A percentile compares a stretch with the other conserved stretches of the same genome.
phyloP scores from a whole-genome alignment of 1,140 invertebrate species.

The Zaprionus camerounensis region DNA sequence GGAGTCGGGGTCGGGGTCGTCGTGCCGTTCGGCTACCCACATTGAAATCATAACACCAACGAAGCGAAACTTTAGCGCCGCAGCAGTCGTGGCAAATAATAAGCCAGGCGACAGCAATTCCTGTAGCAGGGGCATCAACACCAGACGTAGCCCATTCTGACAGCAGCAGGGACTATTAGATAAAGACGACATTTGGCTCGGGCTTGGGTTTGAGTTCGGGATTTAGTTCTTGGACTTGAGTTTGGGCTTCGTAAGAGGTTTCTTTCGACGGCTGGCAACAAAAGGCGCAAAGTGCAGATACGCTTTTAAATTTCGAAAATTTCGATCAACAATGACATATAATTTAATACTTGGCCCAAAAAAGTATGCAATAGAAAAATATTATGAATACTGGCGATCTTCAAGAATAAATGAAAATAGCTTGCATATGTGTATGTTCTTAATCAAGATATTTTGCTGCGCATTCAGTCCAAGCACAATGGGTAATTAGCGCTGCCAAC shows the following conservation, averaged over 20 bases:
- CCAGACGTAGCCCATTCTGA: conserved; percentile 77
- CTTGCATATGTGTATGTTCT: not conserved
- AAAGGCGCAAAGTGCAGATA: conserved; percentile 51
- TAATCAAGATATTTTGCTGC: conserved; percentile 30
- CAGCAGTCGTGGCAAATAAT: conserved; percentile 79
- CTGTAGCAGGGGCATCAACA: conserved; percentile 50
- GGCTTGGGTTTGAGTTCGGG: not conserved
- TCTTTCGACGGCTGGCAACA: conserved; percentile 13
- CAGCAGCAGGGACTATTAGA: conserved; percentile 77
- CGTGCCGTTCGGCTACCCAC: conserved; percentile 78
- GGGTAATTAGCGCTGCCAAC: conserved; percentile 28
- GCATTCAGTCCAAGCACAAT: conserved; percentile 19
- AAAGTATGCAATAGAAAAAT: conserved; percentile 29
- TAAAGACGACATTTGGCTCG: conserved; percentile 61
- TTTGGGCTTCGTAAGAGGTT: not conserved
- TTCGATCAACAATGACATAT: conserved; percentile 36
- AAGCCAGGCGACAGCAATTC: conserved; percentile 71
- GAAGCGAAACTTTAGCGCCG: conserved; percentile 78
- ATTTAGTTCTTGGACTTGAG: not conserved
- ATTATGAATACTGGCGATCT: not conserved
- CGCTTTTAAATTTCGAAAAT: conserved; percentile 32
- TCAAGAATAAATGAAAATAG: not conserved
- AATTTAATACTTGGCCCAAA: conserved; percentile 7
- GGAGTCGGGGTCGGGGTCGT: conserved; percentile 57
- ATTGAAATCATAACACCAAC: conserved; percentile 82